A percentile compares a stretch with the other conserved stretches of the same genome.
phyloP scores from a whole-genome alignment of 2,797 vertebrate genomes.

The Sebastes variabilis region DNA sequence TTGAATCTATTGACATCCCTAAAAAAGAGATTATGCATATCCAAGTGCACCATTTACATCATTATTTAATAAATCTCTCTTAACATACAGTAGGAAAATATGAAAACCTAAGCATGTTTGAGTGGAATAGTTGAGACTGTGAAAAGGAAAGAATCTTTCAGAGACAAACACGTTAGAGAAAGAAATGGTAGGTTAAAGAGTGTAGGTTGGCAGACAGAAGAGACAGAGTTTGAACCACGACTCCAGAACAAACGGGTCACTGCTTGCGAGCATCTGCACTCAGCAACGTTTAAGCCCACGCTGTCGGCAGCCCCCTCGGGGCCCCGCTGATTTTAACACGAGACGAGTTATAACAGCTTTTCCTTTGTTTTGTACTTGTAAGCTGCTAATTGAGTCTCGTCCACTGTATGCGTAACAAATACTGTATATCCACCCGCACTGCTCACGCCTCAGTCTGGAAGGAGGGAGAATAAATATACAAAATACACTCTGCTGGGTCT shows the following conservation, averaged over 20 bases:
- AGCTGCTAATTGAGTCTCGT: constrained; percentile 33
- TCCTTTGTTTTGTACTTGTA: constrained; percentile 16
- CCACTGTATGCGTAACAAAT: not conserved
- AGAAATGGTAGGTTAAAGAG: not conserved
- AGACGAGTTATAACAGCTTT: not conserved
- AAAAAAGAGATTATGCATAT: not conserved
- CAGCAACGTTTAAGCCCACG: constrained; percentile 24
- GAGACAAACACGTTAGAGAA: not conserved
- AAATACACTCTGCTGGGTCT: not conserved
- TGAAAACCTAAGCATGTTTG: not conserved
- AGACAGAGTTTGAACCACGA: constrained; percentile 2
- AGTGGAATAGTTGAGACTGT: not conserved
- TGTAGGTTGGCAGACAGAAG: not conserved
- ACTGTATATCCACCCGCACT: not conserved
- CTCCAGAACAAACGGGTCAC: constrained; percentile 5
- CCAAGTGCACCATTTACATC: not conserved
- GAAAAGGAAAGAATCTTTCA: not conserved
- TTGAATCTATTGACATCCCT: too few species aligned
- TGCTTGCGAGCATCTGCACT: constrained; percentile 17
- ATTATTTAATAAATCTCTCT: not conserved
- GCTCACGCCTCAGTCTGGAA: not conserved
- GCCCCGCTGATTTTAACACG: not conserved
- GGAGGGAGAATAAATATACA: not conserved
- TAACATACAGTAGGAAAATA: not conserved
- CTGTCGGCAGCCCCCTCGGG: constrained; percentile 10